These are phyloP conservation scores for Biston betularia DNA, from an alignment of 2,888 invertebrate genomes.

Conservation along the genomic window DNA sequence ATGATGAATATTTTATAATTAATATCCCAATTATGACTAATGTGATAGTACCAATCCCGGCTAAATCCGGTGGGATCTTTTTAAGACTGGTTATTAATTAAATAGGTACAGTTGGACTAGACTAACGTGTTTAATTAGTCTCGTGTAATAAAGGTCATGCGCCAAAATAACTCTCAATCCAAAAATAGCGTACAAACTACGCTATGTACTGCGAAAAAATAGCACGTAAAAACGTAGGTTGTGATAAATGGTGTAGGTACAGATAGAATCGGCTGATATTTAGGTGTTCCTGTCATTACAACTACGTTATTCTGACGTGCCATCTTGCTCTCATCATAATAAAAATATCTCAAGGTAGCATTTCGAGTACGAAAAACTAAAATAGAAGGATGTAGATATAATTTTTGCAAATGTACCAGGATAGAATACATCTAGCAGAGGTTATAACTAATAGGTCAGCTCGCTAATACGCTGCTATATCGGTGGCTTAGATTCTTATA, in stretches of 20 bases:
- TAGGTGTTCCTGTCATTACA: constrained; percentile 26
- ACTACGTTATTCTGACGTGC: constrained; percentile 24
- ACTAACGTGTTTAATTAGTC: constrained; percentile 28
- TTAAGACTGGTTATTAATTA: constrained; percentile 10
- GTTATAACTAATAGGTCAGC: too few relatives aligned
- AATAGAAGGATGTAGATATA: constrained; percentile 14
- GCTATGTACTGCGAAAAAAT: constrained; percentile 25
- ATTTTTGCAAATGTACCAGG: not conserved
- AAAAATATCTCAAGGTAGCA: constrained; percentile 20
- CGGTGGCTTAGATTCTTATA: too few relatives aligned
- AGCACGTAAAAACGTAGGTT: constrained; percentile 35
- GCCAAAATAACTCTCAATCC: constrained; percentile 35
- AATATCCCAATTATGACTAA: constrained; percentile 17
- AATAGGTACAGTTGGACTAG: constrained; percentile 9
- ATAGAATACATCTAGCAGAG: too few relatives aligned
- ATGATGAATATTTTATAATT: constrained; percentile 6
- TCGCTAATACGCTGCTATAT: too few relatives aligned
- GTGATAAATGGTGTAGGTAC: constrained; percentile 29
- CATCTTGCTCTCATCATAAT: constrained; percentile 21
- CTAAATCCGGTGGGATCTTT: constrained; percentile 21
- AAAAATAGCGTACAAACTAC: constrained; percentile 34
- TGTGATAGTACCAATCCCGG: constrained; percentile 15
- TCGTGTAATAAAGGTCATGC: constrained; percentile 33
- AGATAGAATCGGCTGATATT: constrained; percentile 29
- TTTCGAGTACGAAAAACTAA: constrained; percentile 3